Percentiles rank a stretch among this genome's conserved stretches.
These are phyloP conservation scores for Pseudopleuronectes americanus DNA, from an alignment of 2,797 vertebrate genomes.

Conservation along the genomic window DNA sequence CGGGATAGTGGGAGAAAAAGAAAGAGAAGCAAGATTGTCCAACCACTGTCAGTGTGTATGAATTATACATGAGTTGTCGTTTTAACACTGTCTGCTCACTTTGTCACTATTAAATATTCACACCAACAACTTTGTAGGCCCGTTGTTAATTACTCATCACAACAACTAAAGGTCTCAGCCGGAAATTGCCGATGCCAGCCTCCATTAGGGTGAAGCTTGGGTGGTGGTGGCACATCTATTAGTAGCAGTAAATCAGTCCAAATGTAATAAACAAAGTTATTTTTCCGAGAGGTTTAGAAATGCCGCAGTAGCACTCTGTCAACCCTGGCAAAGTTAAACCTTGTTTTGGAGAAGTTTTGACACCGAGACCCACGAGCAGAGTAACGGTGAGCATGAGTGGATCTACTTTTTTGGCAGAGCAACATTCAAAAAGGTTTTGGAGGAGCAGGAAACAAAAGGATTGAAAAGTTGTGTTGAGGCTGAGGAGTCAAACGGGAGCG, in stretches of 20 bases:
- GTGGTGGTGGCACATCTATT: constrained; percentile 10
- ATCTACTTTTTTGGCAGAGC: too few species aligned
- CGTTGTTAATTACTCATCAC: constrained; percentile 84
- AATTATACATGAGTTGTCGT: constrained; percentile 88
- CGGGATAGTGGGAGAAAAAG: constrained; percentile 16
- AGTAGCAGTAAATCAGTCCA: too few species aligned
- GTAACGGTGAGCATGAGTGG: too few species aligned
- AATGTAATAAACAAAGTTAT: too few species aligned
- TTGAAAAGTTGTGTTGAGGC: constrained; percentile 10
- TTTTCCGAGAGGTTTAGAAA: too few species aligned
- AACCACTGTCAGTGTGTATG: constrained; percentile 81
- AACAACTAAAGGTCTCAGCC: constrained; percentile 80
- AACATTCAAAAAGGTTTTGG: too few species aligned
- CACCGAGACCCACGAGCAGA: too few species aligned
- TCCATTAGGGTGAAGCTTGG: constrained; percentile 72
- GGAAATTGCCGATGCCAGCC: constrained; percentile 74
- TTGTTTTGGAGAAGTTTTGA: too few species aligned
- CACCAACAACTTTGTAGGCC: constrained; percentile 85
- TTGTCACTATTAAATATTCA: constrained; percentile 88
- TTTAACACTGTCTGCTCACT: constrained; percentile 79
- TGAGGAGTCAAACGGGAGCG: constrained; percentile 16
- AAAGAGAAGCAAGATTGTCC: constrained; percentile 49
- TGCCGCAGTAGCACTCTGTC: too few species aligned
- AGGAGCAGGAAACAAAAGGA: background rate
- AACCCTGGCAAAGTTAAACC: too few species aligned